These are phyloP conservation scores for Ceratina calcarata DNA, from an alignment of 1,140 invertebrate species.

Conservation along the genomic window DNA sequence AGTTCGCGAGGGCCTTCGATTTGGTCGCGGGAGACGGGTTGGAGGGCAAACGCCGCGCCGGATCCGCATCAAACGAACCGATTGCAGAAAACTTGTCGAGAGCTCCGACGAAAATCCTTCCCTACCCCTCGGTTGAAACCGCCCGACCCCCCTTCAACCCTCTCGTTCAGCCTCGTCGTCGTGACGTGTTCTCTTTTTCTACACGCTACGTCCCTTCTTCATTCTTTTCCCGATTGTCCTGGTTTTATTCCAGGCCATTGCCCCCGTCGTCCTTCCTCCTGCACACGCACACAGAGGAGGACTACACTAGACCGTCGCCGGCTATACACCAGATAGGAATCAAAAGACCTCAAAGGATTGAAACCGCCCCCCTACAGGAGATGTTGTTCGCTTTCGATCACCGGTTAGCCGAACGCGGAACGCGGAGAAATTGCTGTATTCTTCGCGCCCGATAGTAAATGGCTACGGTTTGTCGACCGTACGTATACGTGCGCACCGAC, in stretches of 20 bases:
- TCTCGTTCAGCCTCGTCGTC: not conserved
- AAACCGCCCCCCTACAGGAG: conserved; percentile 5
- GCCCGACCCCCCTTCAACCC: not conserved
- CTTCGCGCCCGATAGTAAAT: conserved; percentile 26
- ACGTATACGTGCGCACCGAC: not conserved
- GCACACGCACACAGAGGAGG: conserved; percentile 7
- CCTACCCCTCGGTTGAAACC: not conserved
- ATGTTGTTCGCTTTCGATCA: conserved; percentile 32
- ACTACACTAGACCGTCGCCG: not conserved
- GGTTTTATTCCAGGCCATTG: conserved; percentile 54
- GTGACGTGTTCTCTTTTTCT: conserved; percentile 32
- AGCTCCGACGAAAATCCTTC: conserved; percentile 47
- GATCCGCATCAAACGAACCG: conserved; percentile 70
- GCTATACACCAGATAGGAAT: conserved; percentile 33
- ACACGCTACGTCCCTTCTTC: conserved; percentile 20
- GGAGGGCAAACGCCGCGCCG: conserved; percentile 26
- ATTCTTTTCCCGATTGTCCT: conserved; percentile 49
- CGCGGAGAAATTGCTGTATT: conserved; percentile 37
- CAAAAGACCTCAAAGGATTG: conserved; percentile 46
- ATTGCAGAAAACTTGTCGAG: conserved; percentile 69
- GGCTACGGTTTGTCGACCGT: conserved; percentile 10
- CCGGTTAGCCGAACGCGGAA: conserved; percentile 35
- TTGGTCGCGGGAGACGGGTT: conserved; percentile 48
- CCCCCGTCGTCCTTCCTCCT: conserved; percentile 24
- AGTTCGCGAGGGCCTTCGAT: conserved; percentile 66